Evolutionary conservation across 2,797 vertebrate genomes (phyloP), one percentile per base, ranked within the genome.

Genomic region (Chaenodraco wilsoni): DNA sequence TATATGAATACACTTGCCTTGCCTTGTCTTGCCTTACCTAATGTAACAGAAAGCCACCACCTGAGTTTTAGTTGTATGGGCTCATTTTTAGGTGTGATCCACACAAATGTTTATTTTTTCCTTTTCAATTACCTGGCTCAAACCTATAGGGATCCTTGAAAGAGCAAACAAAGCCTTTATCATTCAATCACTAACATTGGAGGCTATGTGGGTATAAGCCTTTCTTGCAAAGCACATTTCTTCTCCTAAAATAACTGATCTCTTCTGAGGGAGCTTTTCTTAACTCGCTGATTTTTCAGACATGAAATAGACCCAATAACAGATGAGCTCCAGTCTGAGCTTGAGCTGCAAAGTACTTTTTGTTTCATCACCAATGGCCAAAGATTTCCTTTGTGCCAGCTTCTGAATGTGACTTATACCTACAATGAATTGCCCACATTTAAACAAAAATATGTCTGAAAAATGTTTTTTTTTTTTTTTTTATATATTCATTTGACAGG

Each of bases 81-180:
- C 17, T 72, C 49, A 63, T 79, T 83, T 81, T 74, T 43, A 70
- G 58, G 43, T 71, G 55, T 76, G 60, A 68, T 81, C 77, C 37
- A 62, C 54, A 82, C 61, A 87, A 82, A 84, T 57, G 67, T 56
- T 21, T 65, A 64, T 58, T 64, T 75, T 66, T 52, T 12, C 46
- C 55, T 68, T 82, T 84, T 82, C 79, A 84, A 79, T 87, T 83
- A 84, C 83, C 69, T 82, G 73, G 48, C 78, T 77, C 62, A 77
- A 81, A 87, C 84, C 84, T 82, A 56, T 74, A 67, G 63, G 58
- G 81, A 85, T 89, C 77, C 74, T 67, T 63, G 52, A 70, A 48
- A 76, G 19, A 59, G 68, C 70, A 89, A 87, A 91, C 87, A 90
- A 90, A 89, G 83, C 76, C 44, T 64, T 83, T 64, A 83, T 91